These are phyloP conservation scores for Pyralis farinalis DNA, from an alignment of 2,888 invertebrate genomes.

Conservation along the genomic window DNA sequence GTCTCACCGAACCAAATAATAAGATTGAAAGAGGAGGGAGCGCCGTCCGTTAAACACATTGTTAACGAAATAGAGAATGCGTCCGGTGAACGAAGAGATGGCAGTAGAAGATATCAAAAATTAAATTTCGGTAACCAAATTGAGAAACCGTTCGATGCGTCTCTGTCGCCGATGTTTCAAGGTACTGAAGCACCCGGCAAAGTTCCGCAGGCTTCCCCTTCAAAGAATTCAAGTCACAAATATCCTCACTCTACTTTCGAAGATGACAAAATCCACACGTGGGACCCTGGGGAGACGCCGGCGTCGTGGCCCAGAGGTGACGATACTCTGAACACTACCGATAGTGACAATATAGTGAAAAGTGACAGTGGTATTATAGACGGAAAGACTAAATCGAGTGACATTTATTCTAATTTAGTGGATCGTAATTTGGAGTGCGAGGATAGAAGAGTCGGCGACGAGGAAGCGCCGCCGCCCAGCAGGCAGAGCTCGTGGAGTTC, in stretches of 20 bases:
- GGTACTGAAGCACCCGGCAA: slow-evolving; percentile 25
- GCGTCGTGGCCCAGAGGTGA: slow-evolving; percentile 39
- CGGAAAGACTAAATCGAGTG: slow-evolving; percentile 72
- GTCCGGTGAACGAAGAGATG: slow-evolving; percentile 51
- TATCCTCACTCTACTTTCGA: slow-evolving; percentile 46
- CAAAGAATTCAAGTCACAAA: slow-evolving; percentile 46
- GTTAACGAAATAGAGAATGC: slow-evolving; percentile 86
- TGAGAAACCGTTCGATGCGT: slow-evolving; percentile 36
- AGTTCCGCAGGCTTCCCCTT: slow-evolving; percentile 42
- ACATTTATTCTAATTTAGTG: slow-evolving; percentile 85
- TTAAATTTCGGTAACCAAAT: slow-evolving; percentile 40
- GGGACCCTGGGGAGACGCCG: slow-evolving; percentile 84
- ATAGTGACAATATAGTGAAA: slow-evolving; percentile 70
- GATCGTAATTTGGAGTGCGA: slow-evolving; percentile 85
- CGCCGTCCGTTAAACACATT: slow-evolving; percentile 84
- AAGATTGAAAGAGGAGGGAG: slow-evolving; percentile 85
- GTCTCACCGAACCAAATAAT: slow-evolving; percentile 95
- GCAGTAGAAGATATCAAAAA: slow-evolving; percentile 43
- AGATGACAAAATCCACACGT: slow-evolving; percentile 81
- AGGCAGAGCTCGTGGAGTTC: slow-evolving; percentile 90
- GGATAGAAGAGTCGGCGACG: slow-evolving; percentile 49
- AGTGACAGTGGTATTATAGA: slow-evolving; percentile 76
- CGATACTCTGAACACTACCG: slow-evolving; percentile 45
- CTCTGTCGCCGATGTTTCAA: slow-evolving; percentile 11
- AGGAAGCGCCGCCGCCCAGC: slow-evolving; percentile 57